Evolutionary conservation across 1,140 invertebrate species (phyloP), one percentile per base, ranked within the genome.

Genomic region (Pogonomyrmex barbatus): DNA sequence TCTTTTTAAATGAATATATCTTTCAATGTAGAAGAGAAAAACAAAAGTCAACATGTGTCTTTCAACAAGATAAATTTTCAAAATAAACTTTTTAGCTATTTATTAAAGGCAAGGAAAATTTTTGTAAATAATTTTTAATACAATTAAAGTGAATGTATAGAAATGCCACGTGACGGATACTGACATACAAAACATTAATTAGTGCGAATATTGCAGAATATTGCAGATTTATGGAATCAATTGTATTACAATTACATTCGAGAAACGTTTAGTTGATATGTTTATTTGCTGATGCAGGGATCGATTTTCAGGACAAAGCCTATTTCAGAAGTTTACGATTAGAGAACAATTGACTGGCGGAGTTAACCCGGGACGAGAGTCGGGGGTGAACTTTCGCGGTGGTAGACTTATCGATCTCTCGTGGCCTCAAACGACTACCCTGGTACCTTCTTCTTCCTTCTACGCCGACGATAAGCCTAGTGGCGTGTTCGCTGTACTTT

Each of bases 401-500:
- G 89, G 89, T 87, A 90, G 89, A 90, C 89, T 90, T 90, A 90
- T 90, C 89, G 89, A 90, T 90, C 89, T 91, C 79, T 47, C 42
- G 79, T 89, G 90, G 90, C 90, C 90, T 91, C 84, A 88, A 91
- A 90, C 90, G 75, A 87, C 90, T 76, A 91, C 85, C 75, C 84
- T 87, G 90, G 90, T 91, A 90, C 90, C 90, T 91, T 91, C 90
- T 90, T 90, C 89, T 90, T 90, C 89, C 88, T 89, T 79, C 89
- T 83, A 82, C 50, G 54, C 73, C n/a, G 79, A 79, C 89, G 85
- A 90, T 90, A 87, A 90, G 81, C 62, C 81, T 52, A 87, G 73
- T 77, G n/a, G 88, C 88, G 86, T 85, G 88, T 89, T 89, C 85
- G 50, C 77, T 33, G 62, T 87, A 87, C 79, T 76, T 60, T 73